Evolutionary conservation across 2,113 vertebrate species (phyloP), one percentile per base, ranked within the genome.

Genomic region (Oplegnathus fasciatus): DNA sequence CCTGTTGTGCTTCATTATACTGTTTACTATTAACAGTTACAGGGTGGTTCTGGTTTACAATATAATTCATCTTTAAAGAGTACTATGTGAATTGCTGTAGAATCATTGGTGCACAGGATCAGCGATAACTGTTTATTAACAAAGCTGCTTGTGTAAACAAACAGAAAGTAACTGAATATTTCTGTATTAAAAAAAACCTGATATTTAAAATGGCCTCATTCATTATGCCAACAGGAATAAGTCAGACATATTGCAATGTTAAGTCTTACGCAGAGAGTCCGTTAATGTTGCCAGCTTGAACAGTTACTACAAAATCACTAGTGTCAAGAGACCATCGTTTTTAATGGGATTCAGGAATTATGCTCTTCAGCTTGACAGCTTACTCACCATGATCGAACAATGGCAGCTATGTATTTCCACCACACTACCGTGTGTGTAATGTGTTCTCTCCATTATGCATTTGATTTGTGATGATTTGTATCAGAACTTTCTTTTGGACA

Each of bases 281-380:
- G 18, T 54, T 54, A 32, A 26, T 75, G 42, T 42, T n/a, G 8
- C 28, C 68, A 62, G 67, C 42, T 64, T 64, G 20, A 79, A 75
- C 48, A 54, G 26, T 79, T 24, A 22, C 22, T 37, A 20, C 37
- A 55, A 67, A 66, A 80, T 74, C 0, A 18, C 40, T 58, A 30
- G 15, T 2, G 1, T 84, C 72, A 62, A 68, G 70, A 75, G 54
- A 58, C 46, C 65, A 14, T 82, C 75, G 32, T 20, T 83, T 40
- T 26, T 73, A 55, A 83, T 82, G 73, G 20, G 14, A 77, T 65
- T 70, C 50, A 67, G 69, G 52, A 67, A 73, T 67, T 17, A 24
- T 20, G 42, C 11, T 68, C 81, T 60, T 68, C 46, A 80, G 44
- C 34, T 57, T 48, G 69, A 80, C 57, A 70, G 64, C 46, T 55